Base-by-base conservation (phyloP, 2,113 vertebrate genomes). In the Mobula birostris region DNA sequence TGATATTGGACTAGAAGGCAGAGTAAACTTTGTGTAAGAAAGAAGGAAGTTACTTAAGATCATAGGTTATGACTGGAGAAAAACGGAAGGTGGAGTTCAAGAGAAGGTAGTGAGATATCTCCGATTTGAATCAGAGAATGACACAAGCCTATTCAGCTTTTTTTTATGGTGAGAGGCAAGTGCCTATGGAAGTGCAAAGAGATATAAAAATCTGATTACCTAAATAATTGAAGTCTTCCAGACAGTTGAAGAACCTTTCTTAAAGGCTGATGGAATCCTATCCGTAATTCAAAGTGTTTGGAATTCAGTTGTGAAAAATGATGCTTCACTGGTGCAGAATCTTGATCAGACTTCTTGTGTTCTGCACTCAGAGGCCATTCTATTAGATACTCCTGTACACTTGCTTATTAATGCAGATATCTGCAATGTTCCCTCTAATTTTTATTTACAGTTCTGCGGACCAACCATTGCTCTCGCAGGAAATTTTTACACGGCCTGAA, bases 111-210 rank as follows among this genome's bases (percentile, higher is more conserved):
- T 61, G 56, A 12, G 82, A 88, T 5, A 61, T n/a, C 29, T 32
- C n/a, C 29, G 4, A 88, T 5, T 66, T 32, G 12, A 15, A 88
- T 66, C 85, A 66, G 61, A n/a, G 29, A 88, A 66, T 14, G 29
- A 32, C 85, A 88, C 29, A 98, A 98, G 95, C 95, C 97, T 92
- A 97, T 95, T 95, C 97, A 97, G 2, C 97, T 97, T 94, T 96
- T 94, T 87, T 11, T 32, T 17, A 32, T 88, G 61, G 83, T 63
- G 61, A 32, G 58, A 32, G 29, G 14, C 96, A 97, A 7, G 97
- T 97, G 87, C 97, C 96, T 58, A 95, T 97, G 94, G 97, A 98
- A 94, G 98, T 98, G 95, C 97, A 97, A 72, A 88, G 58, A 0
- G 19, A 88, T 32, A 32, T 66, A 17, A 6, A n/a, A 63, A 61